These are phyloP conservation scores for Hybos culiciformis DNA, from an alignment of 2,888 invertebrate genomes.

Conservation along the genomic window DNA sequence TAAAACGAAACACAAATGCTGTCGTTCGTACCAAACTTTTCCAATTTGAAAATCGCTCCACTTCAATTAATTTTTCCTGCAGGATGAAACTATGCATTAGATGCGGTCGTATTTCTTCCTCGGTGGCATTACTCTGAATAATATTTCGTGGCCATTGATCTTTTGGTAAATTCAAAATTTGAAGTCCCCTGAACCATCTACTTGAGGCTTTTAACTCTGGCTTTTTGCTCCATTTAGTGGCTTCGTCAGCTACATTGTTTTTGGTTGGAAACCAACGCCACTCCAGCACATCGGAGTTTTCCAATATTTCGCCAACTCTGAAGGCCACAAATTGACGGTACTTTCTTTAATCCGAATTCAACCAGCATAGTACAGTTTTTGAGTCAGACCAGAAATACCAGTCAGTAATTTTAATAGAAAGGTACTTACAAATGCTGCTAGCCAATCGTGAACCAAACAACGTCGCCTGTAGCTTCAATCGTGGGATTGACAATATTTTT, in stretches of 20 bases:
- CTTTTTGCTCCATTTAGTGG: constrained; percentile 3
- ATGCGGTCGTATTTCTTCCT: background rate
- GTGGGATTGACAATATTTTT: constrained; percentile 15
- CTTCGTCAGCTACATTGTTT: constrained; percentile 7
- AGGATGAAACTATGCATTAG: background rate
- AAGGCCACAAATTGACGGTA: constrained; percentile 16
- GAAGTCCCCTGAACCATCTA: constrained; percentile 1
- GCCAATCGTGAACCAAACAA: constrained; percentile 14
- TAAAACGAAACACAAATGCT: background rate
- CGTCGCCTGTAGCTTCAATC: constrained; percentile 16
- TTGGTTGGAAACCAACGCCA: constrained; percentile 8
- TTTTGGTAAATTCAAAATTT: background rate
- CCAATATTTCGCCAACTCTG: constrained; percentile 15
- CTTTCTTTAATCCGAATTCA: constrained; percentile 16
- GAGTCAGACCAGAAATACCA: constrained; percentile 20
- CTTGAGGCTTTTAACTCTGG: background rate
- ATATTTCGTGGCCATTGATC: constrained; percentile 1
- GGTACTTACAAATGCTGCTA: constrained; percentile 8
- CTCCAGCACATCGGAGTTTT: constrained; percentile 4
- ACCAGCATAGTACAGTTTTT: constrained; percentile 17
- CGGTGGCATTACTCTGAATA: background rate
- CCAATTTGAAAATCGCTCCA: background rate
- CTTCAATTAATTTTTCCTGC: background rate
- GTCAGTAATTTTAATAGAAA: constrained; percentile 9
- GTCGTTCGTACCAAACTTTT: background rate